Evolutionary conservation across 2,113 vertebrate genomes (phyloP).

Genomic region (Tragelaphus scriptus): DNA sequence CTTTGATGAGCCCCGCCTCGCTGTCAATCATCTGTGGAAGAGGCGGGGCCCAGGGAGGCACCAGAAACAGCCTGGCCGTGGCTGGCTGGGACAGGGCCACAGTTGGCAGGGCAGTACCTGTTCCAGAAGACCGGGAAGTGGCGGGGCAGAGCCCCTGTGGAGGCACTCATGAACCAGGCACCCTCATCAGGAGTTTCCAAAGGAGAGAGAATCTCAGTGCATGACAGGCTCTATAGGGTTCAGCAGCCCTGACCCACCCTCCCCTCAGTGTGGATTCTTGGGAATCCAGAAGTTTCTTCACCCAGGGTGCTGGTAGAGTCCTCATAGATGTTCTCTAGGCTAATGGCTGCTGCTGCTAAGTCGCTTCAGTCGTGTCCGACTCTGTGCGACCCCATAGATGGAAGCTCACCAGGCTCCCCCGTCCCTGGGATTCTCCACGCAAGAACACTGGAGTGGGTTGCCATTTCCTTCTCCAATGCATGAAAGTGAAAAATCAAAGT

Average conservation of each 20-base stretch:
- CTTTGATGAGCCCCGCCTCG: background rate
- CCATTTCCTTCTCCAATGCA: no score
- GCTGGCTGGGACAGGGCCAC: background rate
- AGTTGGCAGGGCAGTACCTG: fast-evolving
- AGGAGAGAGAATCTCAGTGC: background rate
- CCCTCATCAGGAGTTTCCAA: background rate
- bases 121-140: background rate
- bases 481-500: no score
- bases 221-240: background rate
- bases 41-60: background rate
- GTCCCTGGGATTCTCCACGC: no score
- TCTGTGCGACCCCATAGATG: no score
- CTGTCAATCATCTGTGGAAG: background rate
- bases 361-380: no score
- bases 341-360: background rate
- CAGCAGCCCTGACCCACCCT: background rate
- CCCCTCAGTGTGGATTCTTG: background rate
- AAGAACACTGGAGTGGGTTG: no score
- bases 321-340: background rate
- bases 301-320: background rate
- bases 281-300: background rate
- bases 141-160: background rate
- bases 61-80: background rate
- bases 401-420: no score
- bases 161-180: background rate